A percentile compares a stretch with the other conserved stretches of the same genome.
Evolutionary conservation across 2,113 vertebrate genomes (phyloP).

Genomic region (Tenrec ecaudatus): DNA sequence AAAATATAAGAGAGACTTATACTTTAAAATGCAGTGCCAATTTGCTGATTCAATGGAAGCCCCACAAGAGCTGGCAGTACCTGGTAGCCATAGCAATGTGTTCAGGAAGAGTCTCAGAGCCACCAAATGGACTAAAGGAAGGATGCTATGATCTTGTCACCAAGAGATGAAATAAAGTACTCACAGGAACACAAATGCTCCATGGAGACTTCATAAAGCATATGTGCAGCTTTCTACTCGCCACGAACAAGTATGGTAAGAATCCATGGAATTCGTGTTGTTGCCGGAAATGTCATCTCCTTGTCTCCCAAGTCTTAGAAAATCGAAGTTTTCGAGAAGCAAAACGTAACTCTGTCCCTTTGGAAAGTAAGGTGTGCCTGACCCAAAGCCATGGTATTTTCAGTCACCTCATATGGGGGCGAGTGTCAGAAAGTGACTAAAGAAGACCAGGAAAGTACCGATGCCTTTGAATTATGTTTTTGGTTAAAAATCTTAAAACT

Average conservation of each 20-base stretch:
- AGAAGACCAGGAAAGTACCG: too few species aligned
- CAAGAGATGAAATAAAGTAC: not conserved
- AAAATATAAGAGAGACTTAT: not conserved
- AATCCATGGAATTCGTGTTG: not conserved
- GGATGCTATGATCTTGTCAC: not conserved
- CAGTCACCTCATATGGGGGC: too few species aligned
- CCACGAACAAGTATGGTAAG: not conserved
- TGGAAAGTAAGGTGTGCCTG: too few species aligned
- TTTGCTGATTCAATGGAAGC: not conserved
- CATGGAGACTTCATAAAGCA: not conserved
- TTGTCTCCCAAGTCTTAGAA: not conserved
- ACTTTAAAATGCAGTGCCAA: not conserved
- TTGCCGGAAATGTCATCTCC: not conserved
- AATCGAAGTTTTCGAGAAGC: too few species aligned
- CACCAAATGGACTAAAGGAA: not conserved
- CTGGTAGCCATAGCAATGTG: slow-evolving; percentile 42
- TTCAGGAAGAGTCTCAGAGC: not conserved
- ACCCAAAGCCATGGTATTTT: too few species aligned
- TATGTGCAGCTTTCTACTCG: not conserved
- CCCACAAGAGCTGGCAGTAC: not conserved
- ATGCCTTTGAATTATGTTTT: too few species aligned
- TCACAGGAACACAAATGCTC: not conserved
- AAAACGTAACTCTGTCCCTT: too few species aligned
- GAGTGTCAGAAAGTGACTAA: too few species aligned
- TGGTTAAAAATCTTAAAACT: too few species aligned